Evolutionary conservation across 2,888 invertebrate species (phyloP).

Genomic region (Ectemnius lituratus): DNA sequence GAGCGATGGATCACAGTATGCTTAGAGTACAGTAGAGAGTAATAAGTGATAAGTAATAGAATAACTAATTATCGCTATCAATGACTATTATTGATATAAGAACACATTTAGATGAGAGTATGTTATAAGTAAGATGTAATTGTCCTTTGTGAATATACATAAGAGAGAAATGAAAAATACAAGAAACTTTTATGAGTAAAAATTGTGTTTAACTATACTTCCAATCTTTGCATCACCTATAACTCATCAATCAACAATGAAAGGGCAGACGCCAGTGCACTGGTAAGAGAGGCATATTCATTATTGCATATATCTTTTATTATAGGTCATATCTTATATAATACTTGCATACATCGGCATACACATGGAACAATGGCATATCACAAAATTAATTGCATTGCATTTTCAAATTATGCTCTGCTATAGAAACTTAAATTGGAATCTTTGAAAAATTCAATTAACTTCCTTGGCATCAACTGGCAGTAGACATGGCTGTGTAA

Average conservation of each 20-base stretch:
- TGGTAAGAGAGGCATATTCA: no score
- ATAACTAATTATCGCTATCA: conserved; percentile 71
- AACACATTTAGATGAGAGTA: conserved; percentile 73
- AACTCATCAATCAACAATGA: background rate
- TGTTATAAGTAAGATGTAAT: conserved; percentile 76
- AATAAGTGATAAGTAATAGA: conserved; percentile 70
- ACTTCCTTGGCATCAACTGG: conserved; percentile 1
- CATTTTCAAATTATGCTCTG: no score
- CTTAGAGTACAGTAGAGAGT: conserved; percentile 70
- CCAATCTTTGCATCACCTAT: conserved; percentile 3
- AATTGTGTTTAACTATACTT: conserved; percentile 16
- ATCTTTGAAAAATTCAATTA: background rate
- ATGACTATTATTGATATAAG: conserved; percentile 70
- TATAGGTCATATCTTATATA: no score
- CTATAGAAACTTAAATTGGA: no score
- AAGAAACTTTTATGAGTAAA: conserved; percentile 77
- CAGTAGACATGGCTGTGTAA: conserved; percentile 15
- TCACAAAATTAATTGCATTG: no score
- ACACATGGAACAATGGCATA: no score
- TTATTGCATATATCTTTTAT: no score
- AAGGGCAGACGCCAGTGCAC: no score
- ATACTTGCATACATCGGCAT: no score
- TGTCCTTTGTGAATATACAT: conserved; percentile 77
- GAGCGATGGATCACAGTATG: conserved; percentile 67
- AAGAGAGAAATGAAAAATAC: conserved; percentile 77